phyloP scores from a whole-genome alignment of 1,140 invertebrate species.

The Drosophila miranda region DNA sequence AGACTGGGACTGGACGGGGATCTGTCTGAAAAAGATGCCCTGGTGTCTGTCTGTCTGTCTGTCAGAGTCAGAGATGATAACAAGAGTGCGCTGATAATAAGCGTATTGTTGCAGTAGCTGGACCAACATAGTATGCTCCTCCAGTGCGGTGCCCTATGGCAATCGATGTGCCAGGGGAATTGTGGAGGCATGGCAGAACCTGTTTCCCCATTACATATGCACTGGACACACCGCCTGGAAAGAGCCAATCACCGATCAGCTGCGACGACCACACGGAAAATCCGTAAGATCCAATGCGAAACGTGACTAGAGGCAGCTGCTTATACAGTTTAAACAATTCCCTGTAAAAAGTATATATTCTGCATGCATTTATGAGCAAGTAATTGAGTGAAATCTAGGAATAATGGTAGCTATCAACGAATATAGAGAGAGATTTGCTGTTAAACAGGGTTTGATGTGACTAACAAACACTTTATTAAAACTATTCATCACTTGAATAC shows the following conservation, averaged over 20 bases:
- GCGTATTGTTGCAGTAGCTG: not conserved
- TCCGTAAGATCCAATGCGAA: not conserved
- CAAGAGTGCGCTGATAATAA: slow-evolving; percentile 9
- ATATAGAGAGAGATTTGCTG: too few species aligned
- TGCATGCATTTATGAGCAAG: not conserved
- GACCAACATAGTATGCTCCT: not conserved
- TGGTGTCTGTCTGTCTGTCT: slow-evolving; percentile 12
- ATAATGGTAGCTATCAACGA: slow-evolving; percentile 3
- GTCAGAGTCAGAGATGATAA: slow-evolving; percentile 24
- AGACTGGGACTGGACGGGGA: slow-evolving; percentile 6
- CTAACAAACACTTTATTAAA: too few species aligned
- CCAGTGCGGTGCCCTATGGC: not conserved
- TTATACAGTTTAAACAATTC: slow-evolving; percentile 2
- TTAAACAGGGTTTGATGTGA: too few species aligned
- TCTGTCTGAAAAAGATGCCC: slow-evolving; percentile 10
- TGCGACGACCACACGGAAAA: not conserved
- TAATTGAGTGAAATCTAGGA: not conserved
- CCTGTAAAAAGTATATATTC: not conserved
- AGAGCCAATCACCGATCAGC: slow-evolving; percentile 30
- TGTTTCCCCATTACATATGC: slow-evolving; percentile 43
- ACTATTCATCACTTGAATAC: too few species aligned
- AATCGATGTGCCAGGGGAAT: not conserved
- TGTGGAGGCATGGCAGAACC: too few species aligned
- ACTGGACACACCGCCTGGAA: slow-evolving; percentile 40
- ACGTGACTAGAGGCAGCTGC: slow-evolving; percentile 13